Evolutionary conservation across 2,888 invertebrate species (phyloP), one percentile per base, ranked within the genome.

Genomic region (Bursaphelenchus okinawaensis): DNA sequence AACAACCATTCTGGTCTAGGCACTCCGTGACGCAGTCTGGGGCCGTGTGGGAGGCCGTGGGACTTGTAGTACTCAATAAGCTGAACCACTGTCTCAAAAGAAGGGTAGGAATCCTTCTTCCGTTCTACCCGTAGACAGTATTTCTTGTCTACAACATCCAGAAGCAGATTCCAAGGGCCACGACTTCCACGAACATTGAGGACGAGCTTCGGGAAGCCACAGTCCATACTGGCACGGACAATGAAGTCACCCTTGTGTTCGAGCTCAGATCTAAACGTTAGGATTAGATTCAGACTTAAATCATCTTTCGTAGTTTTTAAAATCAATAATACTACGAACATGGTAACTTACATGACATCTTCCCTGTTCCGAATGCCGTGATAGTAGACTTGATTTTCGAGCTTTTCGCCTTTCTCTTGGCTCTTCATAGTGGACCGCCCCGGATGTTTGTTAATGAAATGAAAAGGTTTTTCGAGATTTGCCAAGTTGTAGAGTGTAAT

Each of bases 1-100:
- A 76, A 71, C 50, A 74, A 62, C 75, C 76, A 66, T 31, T 55
- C 52, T 28, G 74, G 69, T 22, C 74, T 66, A 20, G 60, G 55
- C 12, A 73, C 57, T 16, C 55, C 55, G n/a, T 52, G 51, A 50
- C 58, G 68, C 59, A 71, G 51, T 8, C 56, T 52, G 22, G 61
- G 29, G 3, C 65, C 52, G 16, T 67, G 63, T 19, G 71, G 68
- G 27, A 70, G n/a, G 19, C 22, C 26, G 23, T 29, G 3, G 9
- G 50, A 62, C 52, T 66, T 67, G 63, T 75, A 75, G 68, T 65
- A 50, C 22, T 72, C 65, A 29, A 76, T 55, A 16, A 75, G 62
- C 24, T 74, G 68, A 20, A 67, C 69, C 9, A 66, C 27, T 20
- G 24, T 66, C n/a, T 65, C 55, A 52, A 65, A 65, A 7, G 55